Evolutionary conservation across 2,797 vertebrate genomes (phyloP).

Genomic region (Hephaestus fuliginosus): DNA sequence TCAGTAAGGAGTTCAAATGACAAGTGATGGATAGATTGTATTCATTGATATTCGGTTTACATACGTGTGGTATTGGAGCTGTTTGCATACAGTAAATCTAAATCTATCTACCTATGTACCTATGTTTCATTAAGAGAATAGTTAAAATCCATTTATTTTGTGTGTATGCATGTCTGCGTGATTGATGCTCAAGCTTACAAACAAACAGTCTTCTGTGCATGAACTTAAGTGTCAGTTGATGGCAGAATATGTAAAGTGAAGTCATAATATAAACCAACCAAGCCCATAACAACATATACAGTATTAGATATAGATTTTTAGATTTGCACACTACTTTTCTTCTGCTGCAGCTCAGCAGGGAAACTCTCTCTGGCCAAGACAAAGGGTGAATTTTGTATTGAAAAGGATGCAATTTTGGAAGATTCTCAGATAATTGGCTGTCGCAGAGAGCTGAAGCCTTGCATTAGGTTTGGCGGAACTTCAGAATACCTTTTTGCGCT

Average conservation of each 20-base stretch:
- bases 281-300: not conserved
- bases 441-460: constrained; percentile 1
- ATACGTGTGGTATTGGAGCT: not conserved
- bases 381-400: not conserved
- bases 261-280: not conserved
- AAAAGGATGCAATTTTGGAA: not conserved
- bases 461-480: constrained; percentile 4
- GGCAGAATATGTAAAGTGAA: not conserved
- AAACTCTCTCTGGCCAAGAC: constrained; percentile 1
- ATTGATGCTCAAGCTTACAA: not conserved
- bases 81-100: not conserved
- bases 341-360: constrained; percentile 3
- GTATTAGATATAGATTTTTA: constrained; percentile 6
- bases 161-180: not conserved
- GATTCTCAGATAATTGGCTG: constrained; percentile 15
- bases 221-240: not conserved
- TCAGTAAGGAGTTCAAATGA: not conserved
- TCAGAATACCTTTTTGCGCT: constrained; percentile 1
- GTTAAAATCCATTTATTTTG: not conserved
- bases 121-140: too few species aligned
- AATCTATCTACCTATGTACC: too few species aligned
- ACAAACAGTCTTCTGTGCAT: not conserved
- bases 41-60: not conserved
- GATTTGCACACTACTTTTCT: not conserved
- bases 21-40: not conserved